Base-by-base conservation (phyloP, 2,888 invertebrate genomes). In the Drosophila demipolita region DNA sequence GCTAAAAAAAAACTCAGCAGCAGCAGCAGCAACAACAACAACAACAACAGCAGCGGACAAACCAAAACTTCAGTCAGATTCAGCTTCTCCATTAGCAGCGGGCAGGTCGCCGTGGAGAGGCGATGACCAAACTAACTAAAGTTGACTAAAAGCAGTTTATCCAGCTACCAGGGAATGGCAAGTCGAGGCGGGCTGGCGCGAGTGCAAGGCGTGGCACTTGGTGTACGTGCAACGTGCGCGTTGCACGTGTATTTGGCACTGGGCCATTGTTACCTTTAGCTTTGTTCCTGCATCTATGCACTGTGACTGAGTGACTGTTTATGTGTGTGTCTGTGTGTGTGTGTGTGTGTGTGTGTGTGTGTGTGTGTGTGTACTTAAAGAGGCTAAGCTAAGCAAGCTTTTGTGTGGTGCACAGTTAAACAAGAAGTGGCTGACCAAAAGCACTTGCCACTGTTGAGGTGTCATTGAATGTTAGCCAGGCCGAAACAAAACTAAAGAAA, bases 121-220 rank as follows among this genome's bases (percentile, higher is more conserved):
- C 57, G 66, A 69, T 87, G 84, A 72, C 78, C 80, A 83, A 90
- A 83, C 88, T 82, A 82, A 86, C 80, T 78, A 90, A 87, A 87
- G 89, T 86, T 90, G 90, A 83, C 87, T 88, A 87, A 87, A 86
- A 88, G 90, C 87, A 83, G 84, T 83, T 87, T 90, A 90, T 88
- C 75, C 78, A 77, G 68, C 73, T 65, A 71, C 63, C 32, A 40
- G 40, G 57, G 40, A 40, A 20, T 9, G 29, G n/a, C 20, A 26
- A n/a, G 8, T 23, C 2, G 11, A 32, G 48, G 23, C 42, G 57
- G 38, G 29, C 9, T 54, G 17, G 58, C 58, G 61, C 38, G 57
- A 38, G 33, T 48, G 45, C 29, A 40, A 63, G 75, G 69, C 74
- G 74, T 62, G 62, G 59, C 62, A 55, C 32, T 20, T 40, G 26